These are phyloP conservation scores for Petrocephalus microphthalmus DNA, from an alignment of 2,113 vertebrate species.

Conservation along the genomic window DNA sequence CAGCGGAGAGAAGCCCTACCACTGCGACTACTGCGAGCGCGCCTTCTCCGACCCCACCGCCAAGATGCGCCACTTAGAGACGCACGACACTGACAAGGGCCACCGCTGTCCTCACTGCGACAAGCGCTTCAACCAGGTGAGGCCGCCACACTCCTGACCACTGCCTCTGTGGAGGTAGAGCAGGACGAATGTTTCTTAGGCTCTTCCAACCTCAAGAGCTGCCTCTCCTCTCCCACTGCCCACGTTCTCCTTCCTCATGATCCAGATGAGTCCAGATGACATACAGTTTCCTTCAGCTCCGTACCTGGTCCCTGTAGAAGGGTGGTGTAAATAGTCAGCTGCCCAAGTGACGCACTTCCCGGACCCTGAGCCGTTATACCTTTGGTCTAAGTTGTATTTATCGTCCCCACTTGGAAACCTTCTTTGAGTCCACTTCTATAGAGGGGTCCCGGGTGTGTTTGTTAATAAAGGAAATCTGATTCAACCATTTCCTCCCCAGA, in stretches of 20 bases:
- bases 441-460: not conserved
- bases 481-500: not conserved
- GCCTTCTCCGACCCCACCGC: conserved; percentile 95
- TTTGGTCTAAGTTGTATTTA: not conserved
- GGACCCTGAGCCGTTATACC: not conserved
- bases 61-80: conserved; percentile 96
- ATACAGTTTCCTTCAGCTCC: too few relatives aligned
- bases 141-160: not conserved
- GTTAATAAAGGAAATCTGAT: not conserved
- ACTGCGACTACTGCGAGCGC: conserved; percentile 87
- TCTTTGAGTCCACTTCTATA: not conserved
- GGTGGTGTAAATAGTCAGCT: not conserved
- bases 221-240: not conserved
- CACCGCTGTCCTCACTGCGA: conserved; percentile 94
- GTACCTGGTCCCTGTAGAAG: not conserved
- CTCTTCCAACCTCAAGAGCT: not conserved
- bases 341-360: not conserved
- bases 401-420: not conserved
- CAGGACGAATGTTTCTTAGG: not conserved
- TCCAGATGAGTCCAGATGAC: not conserved
- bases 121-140: conserved; percentile 95
- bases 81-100: conserved; percentile 87
- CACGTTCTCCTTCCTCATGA: not conserved
- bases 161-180: not conserved
- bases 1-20: conserved; percentile 93